A percentile compares a stretch with the other conserved stretches of the same genome.
Conservation (phyloP, 2,113 vertebrate genomes). For the Apteryx owenii region DNA sequence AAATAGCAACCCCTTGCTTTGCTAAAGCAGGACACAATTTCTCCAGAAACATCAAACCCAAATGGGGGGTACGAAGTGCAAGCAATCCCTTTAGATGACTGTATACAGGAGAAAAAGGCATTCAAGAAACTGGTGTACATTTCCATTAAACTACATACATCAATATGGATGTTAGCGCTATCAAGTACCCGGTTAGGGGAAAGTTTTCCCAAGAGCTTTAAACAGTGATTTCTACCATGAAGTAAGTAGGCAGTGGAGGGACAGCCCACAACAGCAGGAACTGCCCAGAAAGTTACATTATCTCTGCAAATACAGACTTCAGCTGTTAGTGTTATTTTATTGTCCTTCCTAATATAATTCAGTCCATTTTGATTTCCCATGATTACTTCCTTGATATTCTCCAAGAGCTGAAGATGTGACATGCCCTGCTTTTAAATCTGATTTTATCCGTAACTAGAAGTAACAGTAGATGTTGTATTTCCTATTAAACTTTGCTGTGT, state of each 20-base stretch:
- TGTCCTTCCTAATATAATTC: slow-evolving; percentile 18
- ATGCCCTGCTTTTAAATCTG: not conserved
- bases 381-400: slow-evolving; percentile 15
- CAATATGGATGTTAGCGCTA: not conserved
- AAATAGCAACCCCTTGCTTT: not conserved
- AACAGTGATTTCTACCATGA: not conserved
- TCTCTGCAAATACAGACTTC: not conserved
- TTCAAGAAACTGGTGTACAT: not conserved
- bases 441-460: not conserved
- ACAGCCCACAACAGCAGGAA: not conserved
- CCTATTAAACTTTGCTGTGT: not conserved
- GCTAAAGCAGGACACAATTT: not conserved
- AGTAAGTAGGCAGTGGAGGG: not conserved
- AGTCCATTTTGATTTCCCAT: not conserved
- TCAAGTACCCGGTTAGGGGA: not conserved
- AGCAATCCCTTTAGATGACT: not conserved
- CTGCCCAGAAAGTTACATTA: not conserved
- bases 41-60: not conserved
- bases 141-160: not conserved
- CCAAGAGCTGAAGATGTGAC: not conserved
- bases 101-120: not conserved
- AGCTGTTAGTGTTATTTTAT: slow-evolving; percentile 14
- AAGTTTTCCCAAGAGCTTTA: not conserved
- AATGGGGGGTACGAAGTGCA: not conserved
- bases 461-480: not conserved